phyloP scores from a whole-genome alignment of 2,113 vertebrate genomes.

The Holacanthus passer region DNA sequence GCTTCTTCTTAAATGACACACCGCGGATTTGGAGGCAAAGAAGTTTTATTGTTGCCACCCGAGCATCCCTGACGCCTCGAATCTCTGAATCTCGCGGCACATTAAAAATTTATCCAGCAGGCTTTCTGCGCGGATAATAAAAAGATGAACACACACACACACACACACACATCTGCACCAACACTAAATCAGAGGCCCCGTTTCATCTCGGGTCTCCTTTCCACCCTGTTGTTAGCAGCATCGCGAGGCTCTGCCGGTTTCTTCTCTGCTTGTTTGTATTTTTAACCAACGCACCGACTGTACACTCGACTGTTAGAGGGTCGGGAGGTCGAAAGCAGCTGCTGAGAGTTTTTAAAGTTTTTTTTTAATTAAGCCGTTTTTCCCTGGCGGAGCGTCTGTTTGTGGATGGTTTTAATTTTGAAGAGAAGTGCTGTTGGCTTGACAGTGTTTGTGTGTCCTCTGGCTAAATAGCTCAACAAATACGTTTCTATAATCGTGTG shows the following conservation, averaged over 20 bases:
- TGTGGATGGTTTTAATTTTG: slow-evolving; percentile 33
- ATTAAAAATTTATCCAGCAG: slow-evolving; percentile 76
- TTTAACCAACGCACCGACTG: background rate
- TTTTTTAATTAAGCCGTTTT: background rate
- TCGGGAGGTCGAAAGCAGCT: slow-evolving; percentile 36
- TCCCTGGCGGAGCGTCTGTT: background rate
- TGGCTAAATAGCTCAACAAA: background rate
- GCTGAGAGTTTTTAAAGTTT: slow-evolving; percentile 16
- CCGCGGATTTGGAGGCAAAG: slow-evolving; percentile 60
- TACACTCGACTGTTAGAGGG: background rate
- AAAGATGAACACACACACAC: slow-evolving; percentile 41
- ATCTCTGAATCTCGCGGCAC: slow-evolving; percentile 64
- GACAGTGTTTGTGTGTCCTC: background rate
- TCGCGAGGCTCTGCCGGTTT: background rate
- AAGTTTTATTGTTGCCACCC: slow-evolving; percentile 69
- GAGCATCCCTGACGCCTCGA: slow-evolving; percentile 52
- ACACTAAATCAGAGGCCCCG: slow-evolving; percentile 47
- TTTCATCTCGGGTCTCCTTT: slow-evolving; percentile 36
- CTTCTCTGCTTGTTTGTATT: slow-evolving; percentile 14
- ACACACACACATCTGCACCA: slow-evolving; percentile 1
- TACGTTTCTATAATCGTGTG: slow-evolving; percentile 10
- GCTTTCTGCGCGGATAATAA: slow-evolving; percentile 70
- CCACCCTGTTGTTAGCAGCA: slow-evolving; percentile 20
- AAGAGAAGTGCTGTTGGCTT: slow-evolving; percentile 2
- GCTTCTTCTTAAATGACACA: slow-evolving; percentile 67